Base-by-base conservation (phyloP, 2,888 invertebrate genomes). In the Heliconius charithonia region DNA sequence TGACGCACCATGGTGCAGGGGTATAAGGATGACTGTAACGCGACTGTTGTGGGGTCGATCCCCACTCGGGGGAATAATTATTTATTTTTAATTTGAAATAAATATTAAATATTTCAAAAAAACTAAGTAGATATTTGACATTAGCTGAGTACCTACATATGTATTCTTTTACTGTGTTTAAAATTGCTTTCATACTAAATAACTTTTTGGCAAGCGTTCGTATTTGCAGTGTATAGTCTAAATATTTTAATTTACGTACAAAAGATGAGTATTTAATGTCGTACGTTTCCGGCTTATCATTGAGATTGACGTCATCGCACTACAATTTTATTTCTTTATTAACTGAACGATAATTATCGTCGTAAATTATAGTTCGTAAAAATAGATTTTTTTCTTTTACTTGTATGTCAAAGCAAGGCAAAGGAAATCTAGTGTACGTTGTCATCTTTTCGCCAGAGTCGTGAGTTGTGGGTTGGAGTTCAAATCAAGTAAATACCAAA, bases 151-250 rank as follows among this genome's bases (percentile, higher is more conserved):
- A 37, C 37, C 37, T 37, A 37, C 9, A 19, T 71, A 59, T 59
- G 32, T 72, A 71, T 19, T 25, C 1, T 25, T 22, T 45, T 51
- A 51, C 3, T 51, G 41, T 67, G n/a, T 59, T 56, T 56, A 59
- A 32, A 56, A n/a, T 13, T 13, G 29, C 56, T 7, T 56, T 59
- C 6, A 72, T 27, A 41, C 32, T 63, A 27, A 70, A 76, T 45
- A 37, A 62, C 22, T 63, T 76, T 70, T 76, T 76, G 70, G 70
- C 76, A 76, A 70, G 70, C 71, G 9, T 13, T 63, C 22, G 27
- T 27, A n/a, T 19, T 63, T 76, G 67, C 41, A 41, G n/a, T 67
- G 67, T 67, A 67, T n/a, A 67, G 13, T 67, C 6, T 62, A 63
- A n/a, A 45, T 45, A 62, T 71, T 69, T 76, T 32, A 51, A 45